Base-by-base conservation (phyloP, 2,888 invertebrate species). In the Sarcophaga carnaria region DNA sequence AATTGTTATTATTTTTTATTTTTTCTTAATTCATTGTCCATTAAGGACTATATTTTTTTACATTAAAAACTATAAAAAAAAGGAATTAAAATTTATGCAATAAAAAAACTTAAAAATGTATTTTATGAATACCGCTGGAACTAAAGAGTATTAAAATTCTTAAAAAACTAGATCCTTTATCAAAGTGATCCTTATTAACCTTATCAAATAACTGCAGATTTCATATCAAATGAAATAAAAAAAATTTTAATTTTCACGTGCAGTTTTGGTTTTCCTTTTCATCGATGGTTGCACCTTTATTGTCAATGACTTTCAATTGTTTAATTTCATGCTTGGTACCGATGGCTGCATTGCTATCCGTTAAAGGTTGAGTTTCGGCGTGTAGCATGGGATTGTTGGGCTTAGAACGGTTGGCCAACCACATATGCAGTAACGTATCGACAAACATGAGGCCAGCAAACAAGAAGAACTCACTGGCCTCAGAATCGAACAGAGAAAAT, bases 401-500 rank as follows among this genome's bases (percentile, higher is more conserved):
- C 3, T 0, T 96, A 93, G 98, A 99, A 79, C 95, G 95, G 90
- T 95, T 95, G 0, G 98, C 96, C 95, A 99, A 96, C 17, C 95
- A 93, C 77, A 96, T 95, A 92, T 99, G 99, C 54, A 98, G 92
- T 0, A 97, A 82, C 95, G 98, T 97, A 90, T 97, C 98, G 3
- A 95, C 92, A 64, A 96, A 93, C 98, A 99, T 98, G 74, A 99
- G 94, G 0, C 95, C 96, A 67, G 98, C 97, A 92, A 98, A 99
- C 37, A 99, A 94, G 94, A 98, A 96, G 93, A 98, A 98, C 92
- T 98, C 98, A 88, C 95, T 95, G 85, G 97, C 96, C 97, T 98
- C 95, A 17, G 95, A 95, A 0, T 96, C 94, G 91, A 98, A 96
- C 85, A 97, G 94, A 86, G 96, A 95, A 11, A 95, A 95, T 92